Percentiles rank a stretch among this genome's conserved stretches.
Conservation (phyloP, 2,113 vertebrate species). For the Sitta europaea region DNA sequence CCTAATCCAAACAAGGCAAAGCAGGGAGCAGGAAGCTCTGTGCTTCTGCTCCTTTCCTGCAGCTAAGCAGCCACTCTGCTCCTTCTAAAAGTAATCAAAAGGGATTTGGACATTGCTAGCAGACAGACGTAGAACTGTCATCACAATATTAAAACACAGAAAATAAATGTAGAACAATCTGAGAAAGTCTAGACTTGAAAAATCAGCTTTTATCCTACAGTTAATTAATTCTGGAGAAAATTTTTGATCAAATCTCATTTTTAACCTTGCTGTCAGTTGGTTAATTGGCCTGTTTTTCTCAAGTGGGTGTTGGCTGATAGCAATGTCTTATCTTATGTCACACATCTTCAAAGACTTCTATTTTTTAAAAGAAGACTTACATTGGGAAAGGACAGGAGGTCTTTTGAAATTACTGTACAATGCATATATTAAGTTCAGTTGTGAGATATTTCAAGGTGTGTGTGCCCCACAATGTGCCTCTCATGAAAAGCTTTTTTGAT, state of each 20-base stretch:
- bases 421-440: background rate
- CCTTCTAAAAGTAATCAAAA: background rate
- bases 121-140: background rate
- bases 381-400: background rate
- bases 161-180: background rate
- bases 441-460: background rate
- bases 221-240: background rate
- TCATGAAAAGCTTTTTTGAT: background rate
- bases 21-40: background rate
- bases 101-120: background rate
- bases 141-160: background rate
- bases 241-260: background rate
- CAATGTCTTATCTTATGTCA: background rate
- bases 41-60: background rate
- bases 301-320: background rate
- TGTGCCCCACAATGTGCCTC: background rate
- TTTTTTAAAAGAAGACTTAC: background rate
- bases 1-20: background rate
- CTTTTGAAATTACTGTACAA: background rate
- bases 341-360: background rate
- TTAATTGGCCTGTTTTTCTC: background rate
- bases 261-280: background rate
- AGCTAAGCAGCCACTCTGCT: background rate
- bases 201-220: background rate
- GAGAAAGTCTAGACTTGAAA: background rate